Base-by-base conservation (phyloP, 2,113 vertebrate species). In the Sander lucioperca region DNA sequence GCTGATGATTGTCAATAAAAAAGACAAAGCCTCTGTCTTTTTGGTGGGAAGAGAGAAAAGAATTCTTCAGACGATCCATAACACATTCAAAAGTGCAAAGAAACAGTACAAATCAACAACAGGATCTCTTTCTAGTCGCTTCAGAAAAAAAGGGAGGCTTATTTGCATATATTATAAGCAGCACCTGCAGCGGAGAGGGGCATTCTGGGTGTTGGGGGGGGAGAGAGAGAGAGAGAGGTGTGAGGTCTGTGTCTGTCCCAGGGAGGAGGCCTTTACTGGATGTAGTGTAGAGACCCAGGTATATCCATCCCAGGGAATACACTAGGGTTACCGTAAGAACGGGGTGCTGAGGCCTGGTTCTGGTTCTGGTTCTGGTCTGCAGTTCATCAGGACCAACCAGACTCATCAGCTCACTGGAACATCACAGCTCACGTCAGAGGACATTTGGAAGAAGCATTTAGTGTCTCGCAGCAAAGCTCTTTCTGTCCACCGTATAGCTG, bases 111-210 rank as follows among this genome's bases (percentile, higher is more conserved):
- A 83, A 78, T 78, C 63, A 79, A 89, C 80, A 90, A 86, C 69
- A 86, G 50, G 72, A 73, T 84, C 74, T 89, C 82, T 89, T 88
- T 88, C 80, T 84, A 84, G 87, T 91, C 57, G 65, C 74, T 91
- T 90, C 79, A 88, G 90, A 90, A 89, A 91, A 92, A 79, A 94
- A 93, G 88, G 88, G 80, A 94, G 93, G 91, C 90, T 92, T 94
- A 91, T 92, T 96, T 96, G 95, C 95, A 95, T 96, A 96, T 95
- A 94, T 94, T 90, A 94, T 87, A 95, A 95, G 95, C 95, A 95
- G 95, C 95, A 96, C 95, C 96, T 95, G 93, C 89, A 93, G 92
- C 82, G 76, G 84, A 90, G 84, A 87, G 83, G 91, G 82, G 76
- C 86, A 90, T 91, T 89, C 88, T 75, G 69, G 86, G 87, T 76